phyloP scores from a whole-genome alignment of 1,140 invertebrate genomes.

The Drosophila neocordata region DNA sequence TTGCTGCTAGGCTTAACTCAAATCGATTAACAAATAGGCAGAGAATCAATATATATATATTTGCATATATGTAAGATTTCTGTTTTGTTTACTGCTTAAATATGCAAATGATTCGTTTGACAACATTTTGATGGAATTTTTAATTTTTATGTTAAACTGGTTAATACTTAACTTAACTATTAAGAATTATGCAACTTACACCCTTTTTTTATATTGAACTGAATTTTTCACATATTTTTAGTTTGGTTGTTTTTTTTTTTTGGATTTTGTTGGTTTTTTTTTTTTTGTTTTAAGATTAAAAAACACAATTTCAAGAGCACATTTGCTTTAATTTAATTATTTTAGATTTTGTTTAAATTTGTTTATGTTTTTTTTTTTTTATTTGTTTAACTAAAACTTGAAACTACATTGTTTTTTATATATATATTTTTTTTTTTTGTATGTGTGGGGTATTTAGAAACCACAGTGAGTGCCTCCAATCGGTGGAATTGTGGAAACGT shows the following conservation, averaged over 20 bases:
- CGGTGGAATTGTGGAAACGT: slow-evolving; percentile 40
- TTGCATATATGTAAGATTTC: slow-evolving; percentile 5
- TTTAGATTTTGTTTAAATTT: slow-evolving; percentile 11
- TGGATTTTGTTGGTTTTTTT: slow-evolving; percentile 25
- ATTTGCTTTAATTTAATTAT: slow-evolving; percentile 32
- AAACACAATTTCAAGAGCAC: slow-evolving; percentile 37
- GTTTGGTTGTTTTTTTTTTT: neutral
- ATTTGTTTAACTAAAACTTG: slow-evolving; percentile 20
- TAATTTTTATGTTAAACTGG: neutral
- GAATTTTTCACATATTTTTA: slow-evolving; percentile 68
- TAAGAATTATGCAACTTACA: slow-evolving; percentile 50
- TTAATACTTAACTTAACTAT: neutral
- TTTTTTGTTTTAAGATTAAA: slow-evolving; percentile 11
- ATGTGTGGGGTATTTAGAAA: neutral
- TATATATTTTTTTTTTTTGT: neutral
- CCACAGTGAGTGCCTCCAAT: slow-evolving; percentile 8
- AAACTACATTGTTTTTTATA: slow-evolving; percentile 43
- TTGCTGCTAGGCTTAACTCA: slow-evolving; percentile 35
- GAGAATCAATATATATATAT: slow-evolving; percentile 24
- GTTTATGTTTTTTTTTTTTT: neutral
- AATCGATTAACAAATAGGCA: slow-evolving; percentile 52
- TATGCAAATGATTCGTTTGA: slow-evolving; percentile 31
- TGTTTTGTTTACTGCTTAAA: slow-evolving; percentile 37
- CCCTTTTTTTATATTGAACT: slow-evolving; percentile 38
- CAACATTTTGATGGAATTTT: too few species aligned